Conservation (phyloP, 2,888 invertebrate species). For the Camptogramma bilineatum region DNA sequence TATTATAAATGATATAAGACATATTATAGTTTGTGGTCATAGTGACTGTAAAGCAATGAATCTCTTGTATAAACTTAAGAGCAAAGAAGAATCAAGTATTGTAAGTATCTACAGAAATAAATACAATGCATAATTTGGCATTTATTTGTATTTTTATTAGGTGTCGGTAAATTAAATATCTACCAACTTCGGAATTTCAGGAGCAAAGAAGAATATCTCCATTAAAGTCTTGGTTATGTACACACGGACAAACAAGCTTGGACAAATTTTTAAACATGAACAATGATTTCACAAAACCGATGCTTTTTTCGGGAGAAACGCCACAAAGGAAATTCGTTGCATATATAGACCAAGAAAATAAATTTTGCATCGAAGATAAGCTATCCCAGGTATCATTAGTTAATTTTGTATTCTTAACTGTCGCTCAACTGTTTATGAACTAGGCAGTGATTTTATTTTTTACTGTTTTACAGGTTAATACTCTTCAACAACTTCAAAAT, state of each 20-base stretch:
- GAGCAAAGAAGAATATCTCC: conserved; percentile 93
- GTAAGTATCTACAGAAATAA: conserved; percentile 53
- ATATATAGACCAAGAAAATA: conserved; percentile 96
- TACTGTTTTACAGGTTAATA: conserved; percentile 89
- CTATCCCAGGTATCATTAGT: conserved; percentile 89
- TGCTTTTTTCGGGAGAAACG: conserved; percentile 94
- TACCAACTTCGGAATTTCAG: conserved; percentile 71
- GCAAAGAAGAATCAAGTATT: conserved; percentile 88
- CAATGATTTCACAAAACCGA: conserved; percentile 87
- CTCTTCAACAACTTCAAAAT: conserved; percentile 96
- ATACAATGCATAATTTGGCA: not conserved
- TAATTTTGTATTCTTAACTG: conserved; percentile 1
- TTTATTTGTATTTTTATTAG: not conserved
- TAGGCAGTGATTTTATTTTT: not conserved
- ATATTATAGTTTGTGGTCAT: conserved; percentile 98
- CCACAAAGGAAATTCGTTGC: conserved; percentile 95
- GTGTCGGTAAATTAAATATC: no score
- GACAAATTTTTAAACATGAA: conserved; percentile 92
- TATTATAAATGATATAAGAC: conserved; percentile 94
- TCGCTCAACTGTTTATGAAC: not conserved
- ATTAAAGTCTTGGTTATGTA: conserved; percentile 95
- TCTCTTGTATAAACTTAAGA: conserved; percentile 92
- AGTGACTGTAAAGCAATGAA: conserved; percentile 99
- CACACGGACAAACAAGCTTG: conserved; percentile 93
- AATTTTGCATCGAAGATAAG: conserved; percentile 95